A percentile compares a stretch with the other conserved stretches of the same genome.
Evolutionary conservation across 2,113 vertebrate genomes (phyloP).

Genomic region (Poeciliopsis retropinna): DNA sequence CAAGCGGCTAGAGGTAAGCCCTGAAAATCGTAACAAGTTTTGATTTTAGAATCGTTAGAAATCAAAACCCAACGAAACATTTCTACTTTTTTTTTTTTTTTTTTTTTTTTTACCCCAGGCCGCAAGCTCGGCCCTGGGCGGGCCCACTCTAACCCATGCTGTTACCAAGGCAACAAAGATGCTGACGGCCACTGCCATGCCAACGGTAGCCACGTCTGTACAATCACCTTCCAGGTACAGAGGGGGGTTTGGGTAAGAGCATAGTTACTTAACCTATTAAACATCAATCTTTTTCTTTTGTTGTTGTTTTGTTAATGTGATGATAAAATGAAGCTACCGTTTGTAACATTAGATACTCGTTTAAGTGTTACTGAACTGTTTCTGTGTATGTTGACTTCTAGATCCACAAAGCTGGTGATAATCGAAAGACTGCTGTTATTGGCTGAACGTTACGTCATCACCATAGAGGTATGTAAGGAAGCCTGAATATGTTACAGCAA

Average conservation of each 20-base stretch:
- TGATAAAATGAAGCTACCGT: neutral
- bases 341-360: neutral
- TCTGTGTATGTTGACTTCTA: conserved; percentile 55
- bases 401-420: conserved; percentile 98
- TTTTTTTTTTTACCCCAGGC: conserved; percentile 79
- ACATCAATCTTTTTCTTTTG: neutral
- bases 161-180: conserved; percentile 99
- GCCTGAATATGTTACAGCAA: no score
- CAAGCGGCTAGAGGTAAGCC: conserved; percentile 91
- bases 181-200: conserved; percentile 98
- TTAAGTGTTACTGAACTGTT: neutral
- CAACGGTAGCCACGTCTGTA: conserved; percentile 96
- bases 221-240: conserved; percentile 96
- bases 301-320: neutral
- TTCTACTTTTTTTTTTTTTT: conserved; percentile 1
- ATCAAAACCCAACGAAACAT: neutral
- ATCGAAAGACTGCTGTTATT: conserved; percentile 95
- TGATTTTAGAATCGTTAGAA: conserved; percentile 4
- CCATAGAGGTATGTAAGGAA: conserved; percentile 87
- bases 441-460: conserved; percentile 98
- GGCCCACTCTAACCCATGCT: conserved; percentile 95
- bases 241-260: conserved; percentile 69
- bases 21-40: neutral
- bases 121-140: conserved; percentile 95
- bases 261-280: conserved; percentile 51